These are phyloP conservation scores for Hydractinia symbiolongicarpus DNA, from an alignment of 30 jellyfish, hydroid and myxozoan species.

Conservation along the genomic window DNA sequence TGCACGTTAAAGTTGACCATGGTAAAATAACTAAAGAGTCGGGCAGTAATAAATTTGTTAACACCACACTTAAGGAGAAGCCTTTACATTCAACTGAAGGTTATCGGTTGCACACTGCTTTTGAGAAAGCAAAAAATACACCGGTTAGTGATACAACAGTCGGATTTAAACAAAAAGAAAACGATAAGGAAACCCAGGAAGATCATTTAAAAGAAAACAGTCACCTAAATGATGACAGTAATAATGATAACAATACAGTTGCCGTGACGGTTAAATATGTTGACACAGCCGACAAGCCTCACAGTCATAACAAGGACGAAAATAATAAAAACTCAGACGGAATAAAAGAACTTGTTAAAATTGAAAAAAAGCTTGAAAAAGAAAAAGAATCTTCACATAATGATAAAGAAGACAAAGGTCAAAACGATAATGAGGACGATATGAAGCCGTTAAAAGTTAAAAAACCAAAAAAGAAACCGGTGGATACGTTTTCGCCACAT, in stretches of 20 bases:
- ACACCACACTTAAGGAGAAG: too few relatives aligned
- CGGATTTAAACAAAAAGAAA: too few relatives aligned
- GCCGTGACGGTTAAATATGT: neutral
- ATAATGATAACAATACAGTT: too few relatives aligned
- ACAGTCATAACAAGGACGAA: neutral
- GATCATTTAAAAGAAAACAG: neutral
- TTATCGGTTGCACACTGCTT: too few relatives aligned
- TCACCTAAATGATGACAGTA: neutral
- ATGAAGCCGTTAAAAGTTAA: neutral
- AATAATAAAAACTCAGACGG: neutral
- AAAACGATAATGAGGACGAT: conserved; percentile 4
- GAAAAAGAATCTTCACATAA: neutral
- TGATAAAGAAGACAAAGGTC: conserved; percentile 3
- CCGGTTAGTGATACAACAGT: too few relatives aligned
- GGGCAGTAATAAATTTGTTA: too few relatives aligned
- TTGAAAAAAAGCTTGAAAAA: neutral
- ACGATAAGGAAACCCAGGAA: neutral
- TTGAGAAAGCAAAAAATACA: too few relatives aligned
- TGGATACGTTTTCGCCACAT: neutral
- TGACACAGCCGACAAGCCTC: neutral
- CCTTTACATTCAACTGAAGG: too few relatives aligned
- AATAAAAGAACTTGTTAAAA: neutral
- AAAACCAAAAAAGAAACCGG: neutral
- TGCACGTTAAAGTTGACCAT: too few relatives aligned
- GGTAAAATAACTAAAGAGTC: too few relatives aligned